phyloP scores from a whole-genome alignment of 1,140 invertebrate species.

The Ridgeia piscesae region DNA sequence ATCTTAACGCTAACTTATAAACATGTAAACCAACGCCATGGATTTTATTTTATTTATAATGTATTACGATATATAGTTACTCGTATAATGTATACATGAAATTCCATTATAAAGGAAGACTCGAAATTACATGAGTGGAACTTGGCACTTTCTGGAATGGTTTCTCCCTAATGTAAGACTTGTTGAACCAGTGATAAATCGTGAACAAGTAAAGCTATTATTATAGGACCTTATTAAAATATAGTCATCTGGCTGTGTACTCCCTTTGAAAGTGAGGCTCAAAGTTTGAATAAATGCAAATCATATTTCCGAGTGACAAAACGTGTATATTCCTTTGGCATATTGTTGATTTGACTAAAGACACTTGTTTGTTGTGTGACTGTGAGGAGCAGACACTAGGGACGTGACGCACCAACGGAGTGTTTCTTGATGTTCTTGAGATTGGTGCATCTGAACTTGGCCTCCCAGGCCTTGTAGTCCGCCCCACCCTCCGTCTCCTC shows the following conservation, averaged over 20 bases:
- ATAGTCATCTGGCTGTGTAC: neutral
- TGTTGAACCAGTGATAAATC: neutral
- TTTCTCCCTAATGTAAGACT: neutral
- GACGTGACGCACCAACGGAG: conserved; percentile 50
- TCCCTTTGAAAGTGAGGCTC: neutral
- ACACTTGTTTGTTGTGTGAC: neutral
- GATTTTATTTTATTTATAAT: no score
- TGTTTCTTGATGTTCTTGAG: conserved; percentile 58
- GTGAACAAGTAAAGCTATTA: neutral
- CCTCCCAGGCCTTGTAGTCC: conserved; percentile 62
- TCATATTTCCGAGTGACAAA: neutral
- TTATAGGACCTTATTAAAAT: neutral
- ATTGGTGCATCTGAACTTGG: conserved; percentile 60
- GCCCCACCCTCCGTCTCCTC: conserved; percentile 55
- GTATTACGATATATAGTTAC: no score
- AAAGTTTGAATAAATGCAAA: neutral
- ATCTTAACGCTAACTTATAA: neutral
- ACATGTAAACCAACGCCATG: neutral
- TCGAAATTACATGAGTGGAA: no score
- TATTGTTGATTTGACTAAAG: neutral
- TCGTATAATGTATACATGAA: no score
- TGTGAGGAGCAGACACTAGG: neutral
- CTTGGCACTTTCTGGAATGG: no score
- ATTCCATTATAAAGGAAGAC: no score
- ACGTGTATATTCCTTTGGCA: conserved; percentile 12